Conservation (phyloP, 2,113 vertebrate species). For the Vulpes ferrilata region DNA sequence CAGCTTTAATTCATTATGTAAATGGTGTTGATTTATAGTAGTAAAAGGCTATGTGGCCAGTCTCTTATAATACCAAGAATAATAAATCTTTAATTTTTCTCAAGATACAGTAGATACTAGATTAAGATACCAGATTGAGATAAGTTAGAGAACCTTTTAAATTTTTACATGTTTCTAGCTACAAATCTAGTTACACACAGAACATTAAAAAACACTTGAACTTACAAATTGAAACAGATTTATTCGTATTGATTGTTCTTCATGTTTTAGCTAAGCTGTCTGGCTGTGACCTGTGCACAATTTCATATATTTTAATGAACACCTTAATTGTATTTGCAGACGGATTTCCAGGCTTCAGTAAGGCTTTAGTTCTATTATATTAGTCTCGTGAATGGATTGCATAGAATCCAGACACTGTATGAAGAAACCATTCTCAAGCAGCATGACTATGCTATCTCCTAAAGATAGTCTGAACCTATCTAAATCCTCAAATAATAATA, state of each 20-base stretch:
- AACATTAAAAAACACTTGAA: background rate
- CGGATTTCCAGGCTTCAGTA: background rate
- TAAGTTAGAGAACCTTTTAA: background rate
- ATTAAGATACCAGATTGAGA: background rate
- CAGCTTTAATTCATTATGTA: background rate
- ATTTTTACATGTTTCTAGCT: background rate
- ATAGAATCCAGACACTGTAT: background rate
- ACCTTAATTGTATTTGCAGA: background rate
- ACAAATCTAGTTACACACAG: background rate
- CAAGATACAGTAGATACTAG: background rate
- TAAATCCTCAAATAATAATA: background rate
- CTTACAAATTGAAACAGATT: background rate
- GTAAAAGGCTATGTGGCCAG: background rate
- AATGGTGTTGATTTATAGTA: background rate
- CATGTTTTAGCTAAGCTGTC: background rate
- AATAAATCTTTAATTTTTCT: conserved; percentile 38
- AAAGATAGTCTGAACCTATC: background rate
- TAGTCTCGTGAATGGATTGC: background rate
- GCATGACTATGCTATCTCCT: background rate
- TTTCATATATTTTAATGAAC: background rate
- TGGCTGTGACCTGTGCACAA: background rate
- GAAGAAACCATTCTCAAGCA: background rate
- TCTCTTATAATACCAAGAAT: background rate
- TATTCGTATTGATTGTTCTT: background rate
- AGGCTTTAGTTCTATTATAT: background rate